A percentile compares a stretch with the other conserved stretches of the same genome.
These are phyloP conservation scores for Geophilus truncorum DNA, from an alignment of 2,888 invertebrate genomes.

Conservation along the genomic window DNA sequence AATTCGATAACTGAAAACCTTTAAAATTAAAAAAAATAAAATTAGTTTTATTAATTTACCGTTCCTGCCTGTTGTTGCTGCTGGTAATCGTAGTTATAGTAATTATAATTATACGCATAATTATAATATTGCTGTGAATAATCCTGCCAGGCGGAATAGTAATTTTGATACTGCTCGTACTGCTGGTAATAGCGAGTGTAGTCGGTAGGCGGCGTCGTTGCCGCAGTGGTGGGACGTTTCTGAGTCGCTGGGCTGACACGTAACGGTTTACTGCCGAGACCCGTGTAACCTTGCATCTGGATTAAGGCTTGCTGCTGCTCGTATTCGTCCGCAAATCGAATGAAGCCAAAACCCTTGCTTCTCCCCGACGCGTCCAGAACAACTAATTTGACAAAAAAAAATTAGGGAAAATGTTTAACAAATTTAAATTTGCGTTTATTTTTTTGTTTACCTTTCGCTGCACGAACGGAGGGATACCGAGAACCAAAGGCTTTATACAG, in stretches of 20 bases:
- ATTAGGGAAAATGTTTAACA: background rate
- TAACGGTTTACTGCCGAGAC: constrained; percentile 78
- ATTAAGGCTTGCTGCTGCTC: constrained; percentile 87
- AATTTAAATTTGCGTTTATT: background rate
- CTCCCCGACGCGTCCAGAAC: constrained; percentile 83
- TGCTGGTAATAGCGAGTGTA: constrained; percentile 37
- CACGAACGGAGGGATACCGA: constrained; percentile 85
- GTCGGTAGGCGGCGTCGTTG: constrained; percentile 32
- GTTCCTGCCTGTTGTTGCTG: background rate
- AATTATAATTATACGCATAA: constrained; percentile 17
- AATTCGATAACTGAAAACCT: no score
- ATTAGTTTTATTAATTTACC: no score
- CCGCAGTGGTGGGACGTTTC: constrained; percentile 40
- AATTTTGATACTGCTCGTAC: constrained; percentile 38
- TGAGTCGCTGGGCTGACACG: constrained; percentile 92
- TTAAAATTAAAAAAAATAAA: no score
- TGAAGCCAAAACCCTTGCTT: constrained; percentile 94
- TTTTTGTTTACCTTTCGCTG: constrained; percentile 69
- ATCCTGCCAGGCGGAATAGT: constrained; percentile 36
- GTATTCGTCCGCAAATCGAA: constrained; percentile 87
- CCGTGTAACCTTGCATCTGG: constrained; percentile 88
- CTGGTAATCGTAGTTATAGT: constrained; percentile 28
- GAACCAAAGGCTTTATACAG: constrained; percentile 85
- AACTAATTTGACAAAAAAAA: constrained; percentile 59
- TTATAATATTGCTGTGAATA: constrained; percentile 36